Evolutionary conservation across 2,888 invertebrate genomes (phyloP).

Genomic region (Cephus runcator): DNA sequence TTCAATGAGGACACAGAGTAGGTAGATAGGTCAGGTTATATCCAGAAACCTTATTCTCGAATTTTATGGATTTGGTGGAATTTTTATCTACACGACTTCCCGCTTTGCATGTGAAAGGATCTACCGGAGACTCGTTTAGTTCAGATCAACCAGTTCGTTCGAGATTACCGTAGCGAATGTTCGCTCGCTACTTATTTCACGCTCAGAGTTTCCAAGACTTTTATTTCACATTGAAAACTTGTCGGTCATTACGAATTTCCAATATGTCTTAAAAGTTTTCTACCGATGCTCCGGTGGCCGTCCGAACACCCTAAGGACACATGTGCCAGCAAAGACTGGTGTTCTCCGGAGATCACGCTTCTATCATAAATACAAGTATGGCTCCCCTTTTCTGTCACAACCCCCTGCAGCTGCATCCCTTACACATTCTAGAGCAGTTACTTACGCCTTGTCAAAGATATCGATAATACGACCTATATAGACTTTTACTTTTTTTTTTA

Average conservation of each 20-base stretch:
- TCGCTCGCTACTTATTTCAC: background rate
- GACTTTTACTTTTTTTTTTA: background rate
- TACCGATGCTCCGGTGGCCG: background rate
- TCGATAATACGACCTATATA: background rate
- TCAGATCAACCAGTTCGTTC: background rate
- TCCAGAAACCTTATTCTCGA: background rate
- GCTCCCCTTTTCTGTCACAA: conserved; percentile 1
- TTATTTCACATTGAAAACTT: conserved; percentile 6
- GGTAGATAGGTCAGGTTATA: background rate
- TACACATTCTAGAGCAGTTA: background rate
- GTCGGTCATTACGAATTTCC: conserved; percentile 17
- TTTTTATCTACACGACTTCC: background rate
- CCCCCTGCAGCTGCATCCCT: background rate
- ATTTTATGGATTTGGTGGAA: background rate
- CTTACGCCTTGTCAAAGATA: background rate
- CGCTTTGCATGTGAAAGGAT: background rate
- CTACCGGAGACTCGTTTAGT: background rate
- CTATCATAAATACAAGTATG: conserved; percentile 19
- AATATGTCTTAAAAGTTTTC: conserved; percentile 16
- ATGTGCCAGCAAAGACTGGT: conserved; percentile 15
- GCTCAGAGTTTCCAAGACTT: background rate
- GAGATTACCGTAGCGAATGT: conserved; percentile 3
- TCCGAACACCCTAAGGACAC: conserved; percentile 14
- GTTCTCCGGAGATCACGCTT: conserved; percentile 17
- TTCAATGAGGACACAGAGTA: background rate